Conservation (phyloP, 2,113 vertebrate genomes). For the Heterotis niloticus region DNA sequence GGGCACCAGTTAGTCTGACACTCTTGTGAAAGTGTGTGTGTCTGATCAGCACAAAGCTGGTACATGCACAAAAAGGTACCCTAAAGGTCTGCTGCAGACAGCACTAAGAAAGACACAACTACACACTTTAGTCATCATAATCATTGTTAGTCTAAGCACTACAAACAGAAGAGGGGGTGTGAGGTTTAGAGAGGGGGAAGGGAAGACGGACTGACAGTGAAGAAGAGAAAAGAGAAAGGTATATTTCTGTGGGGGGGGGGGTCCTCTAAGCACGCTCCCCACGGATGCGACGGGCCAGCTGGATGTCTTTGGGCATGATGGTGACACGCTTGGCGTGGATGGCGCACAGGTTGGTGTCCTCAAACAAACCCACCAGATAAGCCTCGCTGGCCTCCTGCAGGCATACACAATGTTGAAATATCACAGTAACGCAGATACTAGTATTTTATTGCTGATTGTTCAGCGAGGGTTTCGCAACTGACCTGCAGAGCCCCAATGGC, state of each 20-base stretch:
- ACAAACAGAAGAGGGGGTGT: slow-evolving; percentile 46
- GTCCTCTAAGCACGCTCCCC: slow-evolving; percentile 72
- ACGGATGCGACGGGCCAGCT: slow-evolving; percentile 73
- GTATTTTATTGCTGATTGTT: no score
- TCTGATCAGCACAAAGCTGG: slow-evolving; percentile 52
- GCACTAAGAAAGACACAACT: slow-evolving; percentile 64
- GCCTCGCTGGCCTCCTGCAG: slow-evolving; percentile 74
- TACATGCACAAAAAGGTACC: slow-evolving; percentile 64
- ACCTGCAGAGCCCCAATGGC: slow-evolving; percentile 76
- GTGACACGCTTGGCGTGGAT: slow-evolving; percentile 74
- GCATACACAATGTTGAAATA: neutral
- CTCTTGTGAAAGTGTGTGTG: slow-evolving; percentile 38
- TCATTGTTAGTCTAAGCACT: slow-evolving; percentile 61
- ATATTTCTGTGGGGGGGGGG: no score
- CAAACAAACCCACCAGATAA: slow-evolving; percentile 73
- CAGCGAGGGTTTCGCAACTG: neutral
- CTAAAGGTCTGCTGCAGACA: slow-evolving; percentile 54
- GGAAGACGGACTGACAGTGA: slow-evolving; percentile 34
- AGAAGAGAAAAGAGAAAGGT: slow-evolving; percentile 35
- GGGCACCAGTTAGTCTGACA: neutral
- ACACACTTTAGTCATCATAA: slow-evolving; percentile 59
- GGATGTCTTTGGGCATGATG: slow-evolving; percentile 79
- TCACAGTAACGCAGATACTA: no score
- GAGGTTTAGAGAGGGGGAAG: slow-evolving; percentile 12
- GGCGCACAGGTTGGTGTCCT: slow-evolving; percentile 77